These are phyloP conservation scores for Idaea aversata DNA, from an alignment of 2,888 invertebrate genomes.

Conservation along the genomic window DNA sequence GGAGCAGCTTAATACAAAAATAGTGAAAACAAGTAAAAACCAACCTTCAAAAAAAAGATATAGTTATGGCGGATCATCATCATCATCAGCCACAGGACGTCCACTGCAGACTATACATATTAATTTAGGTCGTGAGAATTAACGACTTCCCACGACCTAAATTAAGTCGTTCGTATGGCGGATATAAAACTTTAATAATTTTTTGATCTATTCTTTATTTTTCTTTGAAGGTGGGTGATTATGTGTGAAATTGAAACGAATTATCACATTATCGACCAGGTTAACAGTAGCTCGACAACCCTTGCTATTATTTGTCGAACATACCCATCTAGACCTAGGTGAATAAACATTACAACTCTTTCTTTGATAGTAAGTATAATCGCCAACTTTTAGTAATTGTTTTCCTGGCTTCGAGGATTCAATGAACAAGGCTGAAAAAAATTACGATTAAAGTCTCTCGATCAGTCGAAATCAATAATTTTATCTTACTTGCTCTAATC, in stretches of 20 bases:
- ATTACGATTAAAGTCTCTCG: not conserved
- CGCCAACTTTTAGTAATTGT: constrained; percentile 19
- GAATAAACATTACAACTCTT: not conserved
- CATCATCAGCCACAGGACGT: too few relatives aligned
- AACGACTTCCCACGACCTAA: too few relatives aligned
- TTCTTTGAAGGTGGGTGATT: not conserved
- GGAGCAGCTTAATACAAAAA: too few relatives aligned
- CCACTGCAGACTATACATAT: too few relatives aligned
- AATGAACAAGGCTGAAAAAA: not conserved
- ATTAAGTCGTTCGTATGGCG: too few relatives aligned
- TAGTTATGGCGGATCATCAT: too few relatives aligned
- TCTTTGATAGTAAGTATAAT: constrained; percentile 18
- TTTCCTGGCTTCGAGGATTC: not conserved
- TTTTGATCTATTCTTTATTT: not conserved
- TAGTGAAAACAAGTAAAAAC: too few relatives aligned
- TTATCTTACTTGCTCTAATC: too few relatives aligned
- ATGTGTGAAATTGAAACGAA: not conserved
- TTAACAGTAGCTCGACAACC: not conserved
- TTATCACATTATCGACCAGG: not conserved
- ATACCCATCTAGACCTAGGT: not conserved
- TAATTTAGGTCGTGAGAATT: too few relatives aligned
- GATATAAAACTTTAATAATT: too few relatives aligned
- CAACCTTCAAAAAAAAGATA: too few relatives aligned
- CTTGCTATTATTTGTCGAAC: not conserved
- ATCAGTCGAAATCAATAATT: too few relatives aligned